Percentiles rank a stretch among this genome's conserved stretches.
These are phyloP conservation scores for Drosophila littoralis DNA, from an alignment of 1,140 invertebrate species.

Conservation along the genomic window DNA sequence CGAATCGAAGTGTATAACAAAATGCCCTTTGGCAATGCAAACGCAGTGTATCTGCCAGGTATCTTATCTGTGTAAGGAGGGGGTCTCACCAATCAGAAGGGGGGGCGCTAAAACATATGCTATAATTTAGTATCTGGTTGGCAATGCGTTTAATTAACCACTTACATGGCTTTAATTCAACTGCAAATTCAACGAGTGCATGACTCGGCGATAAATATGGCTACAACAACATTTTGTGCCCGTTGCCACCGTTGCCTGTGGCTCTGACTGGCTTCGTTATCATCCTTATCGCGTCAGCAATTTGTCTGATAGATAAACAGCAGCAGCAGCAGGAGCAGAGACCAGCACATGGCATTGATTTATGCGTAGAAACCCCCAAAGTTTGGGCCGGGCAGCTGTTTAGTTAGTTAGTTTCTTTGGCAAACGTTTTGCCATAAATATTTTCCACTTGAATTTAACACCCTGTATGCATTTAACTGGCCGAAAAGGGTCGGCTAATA, in stretches of 20 bases:
- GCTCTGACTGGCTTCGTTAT: slow-evolving; percentile 18
- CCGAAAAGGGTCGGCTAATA: too few relatives aligned
- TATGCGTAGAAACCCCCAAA: slow-evolving; percentile 46
- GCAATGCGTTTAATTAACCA: slow-evolving; percentile 78
- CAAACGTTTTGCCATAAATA: slow-evolving; percentile 2
- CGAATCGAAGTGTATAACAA: slow-evolving; percentile 41
- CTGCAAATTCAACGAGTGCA: slow-evolving; percentile 43
- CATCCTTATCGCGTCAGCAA: slow-evolving; percentile 61
- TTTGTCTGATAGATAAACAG: slow-evolving; percentile 41
- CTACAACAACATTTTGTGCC: slow-evolving; percentile 21
- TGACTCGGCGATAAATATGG: slow-evolving; percentile 29
- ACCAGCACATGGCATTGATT: slow-evolving; percentile 71
- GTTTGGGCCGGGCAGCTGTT: slow-evolving; percentile 18
- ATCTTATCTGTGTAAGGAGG: slow-evolving; percentile 54
- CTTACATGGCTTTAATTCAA: slow-evolving; percentile 82
- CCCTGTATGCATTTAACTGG: neutral
- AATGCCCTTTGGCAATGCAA: slow-evolving; percentile 11
- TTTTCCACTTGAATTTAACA: neutral
- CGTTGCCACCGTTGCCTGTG: neutral
- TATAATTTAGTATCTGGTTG: slow-evolving; percentile 61
- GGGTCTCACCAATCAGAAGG: neutral
- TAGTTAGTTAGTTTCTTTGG: slow-evolving; percentile 14
- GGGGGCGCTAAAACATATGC: slow-evolving; percentile 72
- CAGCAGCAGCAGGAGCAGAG: slow-evolving; percentile 1
- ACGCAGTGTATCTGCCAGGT: slow-evolving; percentile 13